Base-by-base conservation (phyloP, 1,140 invertebrate species). In the Drosophila sucinea region DNA sequence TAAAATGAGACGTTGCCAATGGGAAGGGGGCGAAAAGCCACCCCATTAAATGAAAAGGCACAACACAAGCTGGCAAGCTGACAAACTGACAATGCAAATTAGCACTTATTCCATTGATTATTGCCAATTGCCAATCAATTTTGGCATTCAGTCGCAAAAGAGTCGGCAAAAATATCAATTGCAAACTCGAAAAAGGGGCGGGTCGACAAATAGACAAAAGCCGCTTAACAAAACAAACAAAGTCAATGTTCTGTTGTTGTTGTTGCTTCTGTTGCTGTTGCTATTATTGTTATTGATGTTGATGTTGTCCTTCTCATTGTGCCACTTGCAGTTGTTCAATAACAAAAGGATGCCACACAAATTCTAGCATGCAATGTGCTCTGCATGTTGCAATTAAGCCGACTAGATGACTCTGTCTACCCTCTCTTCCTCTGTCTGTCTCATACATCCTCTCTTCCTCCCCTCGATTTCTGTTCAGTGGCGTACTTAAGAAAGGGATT, bases 111-210 rank as follows among this genome's bases (percentile, higher is more conserved):
- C 77, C 62, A 77, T 72, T 73, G 77, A 79, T 79, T 79, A 79
- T 79, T 79, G 77, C 60, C 77, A 76, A 79, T 79, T 79, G 73
- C 57, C 77, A 79, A 79, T 79, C 67, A 75, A 76, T 75, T 73
- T 66, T n/a, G 60, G 62, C 74, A 51, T 51, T 30, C 71, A 41
- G 33, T 41, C 51, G 56, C 62, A 67, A 23, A 57, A 33, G 67
- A 67, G 61, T 63, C 58, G 67, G 54, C 57, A 78, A 56, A 67
- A 66, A 70, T 73, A 62, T 68, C 70, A 63, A 66, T 77, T 77
- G 75, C 58, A 33, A 27, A n/a, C 10, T 38, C 67, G 17, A 60
- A 70, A 57, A 17, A n/a, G 6, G 41, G 60, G 32, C 1, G 11
- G 23, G 1, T 7, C 6, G 44, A 47, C 4, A 23, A 23, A 47